phyloP scores from a whole-genome alignment of 2,888 invertebrate species.

The Crossocerus cetratus region DNA sequence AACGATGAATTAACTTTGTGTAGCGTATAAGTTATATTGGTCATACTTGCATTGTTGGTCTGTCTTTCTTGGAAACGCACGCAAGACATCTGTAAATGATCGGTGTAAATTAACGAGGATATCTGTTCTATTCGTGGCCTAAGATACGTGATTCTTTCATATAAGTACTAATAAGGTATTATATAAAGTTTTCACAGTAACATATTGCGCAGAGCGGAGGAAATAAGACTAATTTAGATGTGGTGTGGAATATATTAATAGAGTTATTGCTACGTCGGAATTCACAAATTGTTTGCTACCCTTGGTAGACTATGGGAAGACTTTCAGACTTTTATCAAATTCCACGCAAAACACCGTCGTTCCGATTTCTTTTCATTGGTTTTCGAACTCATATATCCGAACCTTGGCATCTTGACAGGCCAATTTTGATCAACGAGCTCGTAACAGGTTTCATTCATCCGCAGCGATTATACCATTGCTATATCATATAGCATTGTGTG shows the following conservation, averaged over 20 bases:
- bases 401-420: no score
- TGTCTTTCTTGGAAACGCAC: slow-evolving; percentile 21
- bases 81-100: slow-evolving; percentile 29
- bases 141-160: slow-evolving; percentile 56
- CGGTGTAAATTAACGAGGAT: slow-evolving; percentile 43
- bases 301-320: no score
- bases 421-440: slow-evolving; percentile 36
- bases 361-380: no score
- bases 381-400: no score
- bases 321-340: no score
- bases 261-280: no score
- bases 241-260: slow-evolving; percentile 45
- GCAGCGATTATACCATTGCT: slow-evolving; percentile 43
- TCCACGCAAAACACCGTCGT: no score
- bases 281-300: no score
- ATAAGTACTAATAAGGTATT: slow-evolving; percentile 55
- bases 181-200: slow-evolving; percentile 48
- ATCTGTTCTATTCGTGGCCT: slow-evolving; percentile 55
- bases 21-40: neutral
- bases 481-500: slow-evolving; percentile 42
- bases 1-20: neutral
- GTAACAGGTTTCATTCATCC: slow-evolving; percentile 48
- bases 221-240: slow-evolving; percentile 24
- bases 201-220: slow-evolving; percentile 38
- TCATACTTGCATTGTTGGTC: slow-evolving; percentile 2